A percentile compares a stretch with the other conserved stretches of the same genome.
Evolutionary conservation across 2,888 invertebrate species (phyloP).

Genomic region (Drosophila vallismaia): DNA sequence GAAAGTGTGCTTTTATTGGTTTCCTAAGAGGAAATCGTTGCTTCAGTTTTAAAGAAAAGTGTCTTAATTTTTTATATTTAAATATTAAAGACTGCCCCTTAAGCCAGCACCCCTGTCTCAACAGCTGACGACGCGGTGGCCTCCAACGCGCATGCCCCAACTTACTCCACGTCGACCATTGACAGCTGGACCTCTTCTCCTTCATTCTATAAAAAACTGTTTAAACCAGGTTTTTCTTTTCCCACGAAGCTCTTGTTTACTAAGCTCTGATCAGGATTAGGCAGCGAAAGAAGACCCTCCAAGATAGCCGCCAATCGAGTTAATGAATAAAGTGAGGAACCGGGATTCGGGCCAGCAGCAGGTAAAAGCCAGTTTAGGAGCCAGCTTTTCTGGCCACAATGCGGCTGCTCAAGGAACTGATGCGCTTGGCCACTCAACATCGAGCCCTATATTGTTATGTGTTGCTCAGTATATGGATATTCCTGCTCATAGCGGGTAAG

Average conservation of each 20-base stretch:
- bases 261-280: background rate
- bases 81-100: slow-evolving; percentile 3
- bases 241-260: slow-evolving; percentile 2
- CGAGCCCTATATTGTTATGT: slow-evolving; percentile 92
- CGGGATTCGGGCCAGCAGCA: slow-evolving; percentile 11
- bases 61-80: too few relatives aligned
- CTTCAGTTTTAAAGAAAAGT: too few relatives aligned
- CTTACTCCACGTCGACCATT: slow-evolving; percentile 64
- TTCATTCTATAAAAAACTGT: background rate
- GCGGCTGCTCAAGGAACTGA: slow-evolving; percentile 85
- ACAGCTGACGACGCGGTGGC: slow-evolving; percentile 48
- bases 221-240: slow-evolving; percentile 23
- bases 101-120: slow-evolving; percentile 27
- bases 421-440: slow-evolving; percentile 88
- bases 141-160: slow-evolving; percentile 60
- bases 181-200: slow-evolving; percentile 43
- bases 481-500: slow-evolving; percentile 90
- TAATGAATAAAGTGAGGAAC: slow-evolving; percentile 15
- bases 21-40: too few relatives aligned
- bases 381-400: slow-evolving; percentile 52
- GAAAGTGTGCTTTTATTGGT: too few relatives aligned
- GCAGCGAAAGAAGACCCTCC: slow-evolving; percentile 25
- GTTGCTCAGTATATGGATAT: slow-evolving; percentile 92
- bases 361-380: slow-evolving; percentile 19
- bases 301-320: slow-evolving; percentile 30